Percentiles rank a stretch among this genome's conserved stretches.
phyloP scores from a whole-genome alignment of 2,888 invertebrate species.

The Lycocerus yunnanus region DNA sequence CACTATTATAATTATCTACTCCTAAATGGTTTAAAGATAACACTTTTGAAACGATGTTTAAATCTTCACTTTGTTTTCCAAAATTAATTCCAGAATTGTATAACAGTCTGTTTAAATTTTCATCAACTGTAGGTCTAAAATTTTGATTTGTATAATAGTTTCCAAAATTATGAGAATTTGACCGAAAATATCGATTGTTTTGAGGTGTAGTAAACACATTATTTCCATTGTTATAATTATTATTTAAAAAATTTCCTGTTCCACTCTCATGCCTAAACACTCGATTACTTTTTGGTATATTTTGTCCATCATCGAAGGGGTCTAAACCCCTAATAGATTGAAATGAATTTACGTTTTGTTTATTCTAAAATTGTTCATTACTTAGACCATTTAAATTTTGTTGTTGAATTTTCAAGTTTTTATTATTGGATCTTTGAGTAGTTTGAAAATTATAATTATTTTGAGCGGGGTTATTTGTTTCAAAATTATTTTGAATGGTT shows the following conservation, averaged over 20 bases:
- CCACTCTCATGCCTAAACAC: constrained; percentile 51
- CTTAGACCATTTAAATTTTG: neutral
- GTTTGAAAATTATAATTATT: neutral
- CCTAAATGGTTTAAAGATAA: constrained; percentile 74
- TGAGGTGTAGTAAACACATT: constrained; percentile 17
- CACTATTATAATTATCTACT: constrained; percentile 53
- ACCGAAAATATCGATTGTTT: constrained; percentile 38
- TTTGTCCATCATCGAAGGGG: constrained; percentile 19
- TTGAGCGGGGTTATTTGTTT: neutral
- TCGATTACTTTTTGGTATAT: constrained; percentile 33
- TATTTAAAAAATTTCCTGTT: constrained; percentile 46
- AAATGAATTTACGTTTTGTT: constrained; percentile 45
- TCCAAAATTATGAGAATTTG: constrained; percentile 35
- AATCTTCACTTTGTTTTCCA: constrained; percentile 68
- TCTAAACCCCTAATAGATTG: constrained; percentile 31
- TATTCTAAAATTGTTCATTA: neutral
- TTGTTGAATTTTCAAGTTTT: neutral
- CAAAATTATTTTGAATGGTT: neutral
- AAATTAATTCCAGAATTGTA: constrained; percentile 68
- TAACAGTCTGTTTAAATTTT: constrained; percentile 68
- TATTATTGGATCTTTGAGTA: neutral
- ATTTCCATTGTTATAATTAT: constrained; percentile 26
- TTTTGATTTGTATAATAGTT: neutral
- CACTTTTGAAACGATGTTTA: constrained; percentile 81
- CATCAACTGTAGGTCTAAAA: constrained; percentile 50